Percentiles rank a stretch among this genome's conserved stretches.
These are phyloP conservation scores for Argyresthia goedartella DNA, from an alignment of 2,888 invertebrate species.

Conservation along the genomic window DNA sequence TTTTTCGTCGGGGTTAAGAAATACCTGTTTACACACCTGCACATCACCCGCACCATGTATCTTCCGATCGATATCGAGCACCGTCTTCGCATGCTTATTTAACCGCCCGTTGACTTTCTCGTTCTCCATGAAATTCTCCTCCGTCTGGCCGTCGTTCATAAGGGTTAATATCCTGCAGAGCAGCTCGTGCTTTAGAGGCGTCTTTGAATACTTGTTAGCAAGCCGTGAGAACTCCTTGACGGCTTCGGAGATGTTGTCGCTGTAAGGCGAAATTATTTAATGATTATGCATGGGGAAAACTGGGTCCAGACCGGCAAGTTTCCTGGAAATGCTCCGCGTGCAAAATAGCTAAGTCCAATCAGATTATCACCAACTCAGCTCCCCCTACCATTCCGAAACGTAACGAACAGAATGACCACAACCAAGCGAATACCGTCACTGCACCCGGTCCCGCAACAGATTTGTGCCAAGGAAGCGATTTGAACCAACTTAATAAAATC, in stretches of 20 bases:
- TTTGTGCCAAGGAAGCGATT: too few species aligned
- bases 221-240: conserved; percentile 65
- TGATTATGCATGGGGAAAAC: not conserved
- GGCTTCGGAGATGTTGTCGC: conserved; percentile 59
- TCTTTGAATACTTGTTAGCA: conserved; percentile 65
- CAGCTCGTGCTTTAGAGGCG: conserved; percentile 76
- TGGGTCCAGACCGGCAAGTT: too few species aligned
- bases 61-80: conserved; percentile 36
- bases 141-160: conserved; percentile 41
- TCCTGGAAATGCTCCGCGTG: too few species aligned
- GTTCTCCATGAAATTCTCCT: conserved; percentile 36
- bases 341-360: too few species aligned
- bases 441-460: too few species aligned
- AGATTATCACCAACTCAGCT: too few species aligned
- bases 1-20: too few species aligned
- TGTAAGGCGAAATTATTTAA: conserved; percentile 17
- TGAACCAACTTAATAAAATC: too few species aligned
- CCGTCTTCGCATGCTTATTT: conserved; percentile 35
- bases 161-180: conserved; percentile 41
- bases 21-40: conserved; percentile 26
- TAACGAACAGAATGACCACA: too few species aligned
- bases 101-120: conserved; percentile 31
- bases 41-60: conserved; percentile 51
- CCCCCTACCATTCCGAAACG: too few species aligned
- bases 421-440: too few species aligned